A percentile compares a stretch with the other conserved stretches of the same genome.
Evolutionary conservation across 2,888 invertebrate species (phyloP).

Genomic region (Cephus pygmeus): DNA sequence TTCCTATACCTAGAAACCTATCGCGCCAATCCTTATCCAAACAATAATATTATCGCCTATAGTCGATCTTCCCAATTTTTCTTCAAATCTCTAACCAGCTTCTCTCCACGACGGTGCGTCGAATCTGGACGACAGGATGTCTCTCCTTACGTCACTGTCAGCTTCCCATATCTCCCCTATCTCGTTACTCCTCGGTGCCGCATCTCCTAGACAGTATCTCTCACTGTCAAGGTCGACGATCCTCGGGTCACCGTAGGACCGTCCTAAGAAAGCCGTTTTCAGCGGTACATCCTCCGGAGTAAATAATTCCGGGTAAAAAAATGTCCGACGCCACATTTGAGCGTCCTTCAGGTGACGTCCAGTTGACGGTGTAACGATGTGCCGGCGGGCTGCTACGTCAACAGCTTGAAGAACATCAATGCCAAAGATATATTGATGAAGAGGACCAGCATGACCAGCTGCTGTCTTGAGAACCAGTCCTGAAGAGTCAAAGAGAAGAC

Average conservation of each 20-base stretch:
- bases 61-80: background rate
- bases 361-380: conserved; percentile 54
- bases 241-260: conserved; percentile 1
- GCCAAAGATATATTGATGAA: conserved; percentile 95
- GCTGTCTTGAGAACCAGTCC: conserved; percentile 98
- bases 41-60: background rate
- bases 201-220: background rate
- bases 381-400: conserved; percentile 84
- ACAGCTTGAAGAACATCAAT: conserved; percentile 94
- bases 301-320: background rate
- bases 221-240: background rate
- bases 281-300: conserved; percentile 32
- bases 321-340: background rate
- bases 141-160: background rate
- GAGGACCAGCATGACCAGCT: conserved; percentile 91
- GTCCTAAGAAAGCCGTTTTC: conserved; percentile 44
- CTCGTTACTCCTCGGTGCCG: background rate
- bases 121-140: background rate
- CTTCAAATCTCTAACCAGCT: background rate
- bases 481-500: conserved; percentile 65
- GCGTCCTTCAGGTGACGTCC: conserved; percentile 55
- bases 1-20: background rate
- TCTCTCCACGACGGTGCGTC: background rate
- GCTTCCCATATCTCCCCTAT: background rate
- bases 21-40: background rate